Conservation (phyloP, 2,888 invertebrate genomes). For the Ypsolopha scabrella region DNA sequence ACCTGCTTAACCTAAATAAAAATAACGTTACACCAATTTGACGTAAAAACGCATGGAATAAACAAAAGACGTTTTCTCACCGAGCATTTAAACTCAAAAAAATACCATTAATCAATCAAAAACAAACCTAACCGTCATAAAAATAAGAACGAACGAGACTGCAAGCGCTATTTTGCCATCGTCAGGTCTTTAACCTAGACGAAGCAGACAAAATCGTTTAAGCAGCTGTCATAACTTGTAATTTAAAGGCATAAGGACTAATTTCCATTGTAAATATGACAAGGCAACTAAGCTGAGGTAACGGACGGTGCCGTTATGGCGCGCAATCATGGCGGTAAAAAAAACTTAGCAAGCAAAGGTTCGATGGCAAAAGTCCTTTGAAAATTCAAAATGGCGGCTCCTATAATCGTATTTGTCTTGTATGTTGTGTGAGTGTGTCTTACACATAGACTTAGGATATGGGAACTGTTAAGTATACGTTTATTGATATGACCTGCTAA, state of each 20-base stretch:
- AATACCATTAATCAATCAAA: neutral
- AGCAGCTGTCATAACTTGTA: neutral
- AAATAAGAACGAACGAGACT: neutral
- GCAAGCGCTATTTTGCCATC: neutral
- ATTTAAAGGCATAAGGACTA: neutral
- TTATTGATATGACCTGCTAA: too few species aligned
- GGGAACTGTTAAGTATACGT: too few species aligned
- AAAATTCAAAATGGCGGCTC: neutral
- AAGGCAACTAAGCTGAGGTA: constrained; percentile 6
- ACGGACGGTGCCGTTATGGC: constrained; percentile 3
- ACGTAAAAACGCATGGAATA: neutral
- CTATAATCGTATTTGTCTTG: too few species aligned
- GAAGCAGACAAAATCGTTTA: neutral
- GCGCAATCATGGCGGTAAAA: neutral
- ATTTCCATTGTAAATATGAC: constrained; percentile 7
- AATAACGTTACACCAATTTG: neutral
- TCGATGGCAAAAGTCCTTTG: neutral
- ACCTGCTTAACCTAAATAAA: neutral
- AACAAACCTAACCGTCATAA: neutral
- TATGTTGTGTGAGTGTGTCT: too few species aligned
- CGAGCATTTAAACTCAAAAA: neutral
- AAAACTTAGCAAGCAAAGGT: neutral
- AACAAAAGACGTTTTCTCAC: neutral
- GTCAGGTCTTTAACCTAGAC: neutral
- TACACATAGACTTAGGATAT: too few species aligned